Percentiles rank a stretch among this genome's conserved stretches.
Conservation (phyloP, 2,888 invertebrate species). For the Idaea aversata region DNA sequence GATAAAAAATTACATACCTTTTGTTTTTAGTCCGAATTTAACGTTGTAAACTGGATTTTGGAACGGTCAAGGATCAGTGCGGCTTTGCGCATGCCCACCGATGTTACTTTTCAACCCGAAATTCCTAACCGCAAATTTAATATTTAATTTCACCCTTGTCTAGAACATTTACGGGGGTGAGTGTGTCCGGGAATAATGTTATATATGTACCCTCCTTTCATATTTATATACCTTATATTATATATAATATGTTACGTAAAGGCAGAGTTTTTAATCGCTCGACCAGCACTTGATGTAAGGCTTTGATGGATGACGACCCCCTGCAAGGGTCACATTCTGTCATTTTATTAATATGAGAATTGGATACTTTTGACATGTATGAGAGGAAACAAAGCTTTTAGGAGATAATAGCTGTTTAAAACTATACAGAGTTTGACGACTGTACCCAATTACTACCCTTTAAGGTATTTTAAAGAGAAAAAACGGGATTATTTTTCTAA, state of each 20-base stretch:
- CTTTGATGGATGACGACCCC: constrained; percentile 71
- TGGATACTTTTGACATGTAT: constrained; percentile 70
- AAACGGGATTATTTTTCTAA: too few species aligned
- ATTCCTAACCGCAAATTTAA: constrained; percentile 78
- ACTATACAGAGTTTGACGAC: background rate
- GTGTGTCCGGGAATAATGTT: constrained; percentile 67
- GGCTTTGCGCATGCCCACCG: constrained; percentile 57
- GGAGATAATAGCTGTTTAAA: constrained; percentile 31
- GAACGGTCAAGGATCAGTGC: constrained; percentile 52
- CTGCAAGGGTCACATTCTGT: constrained; percentile 73
- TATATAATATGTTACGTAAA: constrained; percentile 64
- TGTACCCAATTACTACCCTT: too few species aligned
- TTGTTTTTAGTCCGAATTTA: constrained; percentile 64
- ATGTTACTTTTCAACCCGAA: constrained; percentile 72
- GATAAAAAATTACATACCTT: constrained; percentile 64
- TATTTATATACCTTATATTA: constrained; percentile 21
- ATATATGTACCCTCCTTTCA: constrained; percentile 30
- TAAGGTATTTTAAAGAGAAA: too few species aligned
- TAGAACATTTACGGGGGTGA: constrained; percentile 71
- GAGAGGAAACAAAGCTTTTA: constrained; percentile 54
- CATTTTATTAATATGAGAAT: constrained; percentile 80
- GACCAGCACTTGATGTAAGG: constrained; percentile 71
- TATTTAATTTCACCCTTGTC: constrained; percentile 79
- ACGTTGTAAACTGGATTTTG: constrained; percentile 60
- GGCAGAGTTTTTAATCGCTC: constrained; percentile 70